Percentiles rank a stretch among this genome's conserved stretches.
Conservation (phyloP, 2,113 vertebrate genomes). For the Pseudopipra pipra region DNA sequence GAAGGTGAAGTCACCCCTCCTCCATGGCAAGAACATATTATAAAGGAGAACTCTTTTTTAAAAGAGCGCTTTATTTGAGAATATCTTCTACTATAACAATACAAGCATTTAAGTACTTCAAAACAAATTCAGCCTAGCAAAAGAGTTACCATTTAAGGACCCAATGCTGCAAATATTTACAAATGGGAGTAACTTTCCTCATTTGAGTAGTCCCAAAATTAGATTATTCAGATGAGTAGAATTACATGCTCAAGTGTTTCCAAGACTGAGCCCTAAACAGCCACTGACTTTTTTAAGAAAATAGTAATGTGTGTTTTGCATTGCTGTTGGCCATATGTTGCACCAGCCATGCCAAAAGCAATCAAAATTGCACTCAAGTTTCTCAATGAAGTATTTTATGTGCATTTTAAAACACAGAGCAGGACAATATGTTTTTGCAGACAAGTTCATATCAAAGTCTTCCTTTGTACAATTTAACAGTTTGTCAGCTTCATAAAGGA, state of each 20-base stretch:
- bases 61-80: constrained; percentile 2
- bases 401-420: constrained; percentile 50
- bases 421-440: constrained; percentile 48
- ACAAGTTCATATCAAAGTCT: constrained; percentile 52
- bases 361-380: constrained; percentile 66
- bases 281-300: constrained; percentile 27
- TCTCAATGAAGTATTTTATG: constrained; percentile 63
- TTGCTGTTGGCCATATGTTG: constrained; percentile 68
- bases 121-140: constrained; percentile 25
- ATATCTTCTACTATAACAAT: not conserved
- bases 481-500: constrained; percentile 37
- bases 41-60: not conserved
- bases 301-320: constrained; percentile 17
- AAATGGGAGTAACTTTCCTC: constrained; percentile 21
- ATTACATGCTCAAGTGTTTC: constrained; percentile 18
- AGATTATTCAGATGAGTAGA: constrained; percentile 38
- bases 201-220: constrained; percentile 30
- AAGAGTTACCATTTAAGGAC: constrained; percentile 42
- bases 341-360: constrained; percentile 65
- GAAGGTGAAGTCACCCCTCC: not conserved
- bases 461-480: constrained; percentile 24
- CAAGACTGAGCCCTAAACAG: constrained; percentile 30
- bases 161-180: constrained; percentile 19
- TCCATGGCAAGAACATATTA: not conserved
- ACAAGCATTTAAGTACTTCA: not conserved